Conservation (phyloP, 2,888 invertebrate genomes). For the Dicranocentrus wangi region DNA sequence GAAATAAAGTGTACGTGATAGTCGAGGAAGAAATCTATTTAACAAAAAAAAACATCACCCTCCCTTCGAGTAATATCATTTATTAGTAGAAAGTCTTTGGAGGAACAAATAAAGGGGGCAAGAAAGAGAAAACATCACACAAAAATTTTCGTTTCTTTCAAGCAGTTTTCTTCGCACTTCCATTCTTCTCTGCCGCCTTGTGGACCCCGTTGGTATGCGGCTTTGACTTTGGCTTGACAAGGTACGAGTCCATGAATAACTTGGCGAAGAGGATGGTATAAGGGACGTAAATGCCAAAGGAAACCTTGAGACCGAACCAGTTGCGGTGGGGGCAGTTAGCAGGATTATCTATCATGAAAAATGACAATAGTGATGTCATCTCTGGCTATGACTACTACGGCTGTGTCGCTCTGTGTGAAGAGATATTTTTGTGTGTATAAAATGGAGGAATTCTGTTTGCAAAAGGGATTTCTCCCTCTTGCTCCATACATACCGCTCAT, state of each 20-base stretch:
- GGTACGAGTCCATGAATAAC: conserved; percentile 68
- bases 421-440: no score
- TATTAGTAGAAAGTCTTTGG: no score
- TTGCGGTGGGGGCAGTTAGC: conserved; percentile 66
- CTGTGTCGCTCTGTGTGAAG: no score
- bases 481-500: conserved; percentile 62
- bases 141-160: conserved; percentile 9
- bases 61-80: no score
- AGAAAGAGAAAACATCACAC: no score
- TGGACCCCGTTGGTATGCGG: conserved; percentile 27
- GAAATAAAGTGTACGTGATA: no score
- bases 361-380: neutral
- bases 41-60: no score
- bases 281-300: conserved; percentile 70
- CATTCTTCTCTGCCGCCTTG: conserved; percentile 27
- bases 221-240: conserved; percentile 47
- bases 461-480: neutral
- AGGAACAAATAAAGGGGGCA: no score
- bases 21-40: no score
- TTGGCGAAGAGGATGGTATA: conserved; percentile 70
- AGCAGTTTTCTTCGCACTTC: conserved; percentile 34
- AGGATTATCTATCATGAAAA: conserved; percentile 49
- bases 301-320: conserved; percentile 70
- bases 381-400: no score
- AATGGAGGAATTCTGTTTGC: neutral